phyloP scores from a whole-genome alignment of 1,140 invertebrate genomes.

The Tetragnatha versicolor region DNA sequence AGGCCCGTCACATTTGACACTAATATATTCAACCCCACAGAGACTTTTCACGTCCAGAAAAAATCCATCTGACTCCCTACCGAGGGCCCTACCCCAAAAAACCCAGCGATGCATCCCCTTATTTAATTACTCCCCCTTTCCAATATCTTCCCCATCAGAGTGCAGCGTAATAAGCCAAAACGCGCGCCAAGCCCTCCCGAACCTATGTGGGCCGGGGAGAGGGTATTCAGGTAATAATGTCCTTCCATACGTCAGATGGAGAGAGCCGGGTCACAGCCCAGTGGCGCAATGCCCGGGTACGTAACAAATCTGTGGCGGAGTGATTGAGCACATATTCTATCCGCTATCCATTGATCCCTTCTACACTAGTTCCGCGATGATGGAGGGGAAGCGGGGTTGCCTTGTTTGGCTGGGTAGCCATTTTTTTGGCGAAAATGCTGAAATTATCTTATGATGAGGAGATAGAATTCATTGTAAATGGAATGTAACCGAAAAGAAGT shows the following conservation, averaged over 20 bases:
- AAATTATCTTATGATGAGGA: neutral
- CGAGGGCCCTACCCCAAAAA: too few species aligned
- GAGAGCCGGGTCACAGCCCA: slow-evolving; percentile 44
- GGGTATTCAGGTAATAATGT: slow-evolving; percentile 46
- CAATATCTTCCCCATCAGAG: neutral
- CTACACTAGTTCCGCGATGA: slow-evolving; percentile 53
- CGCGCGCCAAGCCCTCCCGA: slow-evolving; percentile 19
- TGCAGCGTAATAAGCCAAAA: slow-evolving; percentile 40
- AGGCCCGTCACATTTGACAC: too few species aligned
- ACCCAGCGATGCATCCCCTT: too few species aligned
- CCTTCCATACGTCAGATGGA: slow-evolving; percentile 27
- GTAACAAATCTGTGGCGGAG: slow-evolving; percentile 55
- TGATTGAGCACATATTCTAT: slow-evolving; percentile 55
- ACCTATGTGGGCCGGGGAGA: slow-evolving; percentile 42
- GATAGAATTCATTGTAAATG: neutral
- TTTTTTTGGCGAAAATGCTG: neutral
- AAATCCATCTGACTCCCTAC: too few species aligned
- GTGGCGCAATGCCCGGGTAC: slow-evolving; percentile 52
- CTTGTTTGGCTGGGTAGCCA: neutral
- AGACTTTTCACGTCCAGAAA: too few species aligned
- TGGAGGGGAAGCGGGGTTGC: slow-evolving; percentile 14
- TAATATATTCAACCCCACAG: too few species aligned
- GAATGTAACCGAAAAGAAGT: too few species aligned
- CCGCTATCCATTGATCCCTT: slow-evolving; percentile 55
- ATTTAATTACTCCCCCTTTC: too few species aligned